Evolutionary conservation across 2,888 invertebrate genomes (phyloP).

Genomic region (Caenorhabditis plicata): DNA sequence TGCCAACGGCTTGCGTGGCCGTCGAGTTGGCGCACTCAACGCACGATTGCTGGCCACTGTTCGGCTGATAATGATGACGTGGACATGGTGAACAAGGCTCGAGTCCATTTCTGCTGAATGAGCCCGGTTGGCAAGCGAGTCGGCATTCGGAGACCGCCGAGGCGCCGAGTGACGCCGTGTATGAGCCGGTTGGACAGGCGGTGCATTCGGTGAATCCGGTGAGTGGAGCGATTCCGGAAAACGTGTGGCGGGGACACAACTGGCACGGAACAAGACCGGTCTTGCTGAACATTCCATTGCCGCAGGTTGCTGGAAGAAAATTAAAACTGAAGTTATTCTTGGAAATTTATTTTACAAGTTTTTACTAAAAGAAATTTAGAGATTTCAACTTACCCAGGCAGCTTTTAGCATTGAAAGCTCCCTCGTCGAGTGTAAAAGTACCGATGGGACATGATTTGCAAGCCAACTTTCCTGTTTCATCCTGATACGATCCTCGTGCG

Average conservation of each 20-base stretch:
- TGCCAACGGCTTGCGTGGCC: conserved; percentile 80
- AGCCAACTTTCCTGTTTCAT: conserved; percentile 73
- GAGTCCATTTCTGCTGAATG: conserved; percentile 73
- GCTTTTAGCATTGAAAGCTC: conserved; percentile 71
- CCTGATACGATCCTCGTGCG: conserved; percentile 82
- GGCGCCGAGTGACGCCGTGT: conserved; percentile 67
- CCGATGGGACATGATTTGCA: conserved; percentile 91
- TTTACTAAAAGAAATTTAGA: conserved; percentile 28
- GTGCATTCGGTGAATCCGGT: conserved; percentile 72
- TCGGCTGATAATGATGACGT: conserved; percentile 84
- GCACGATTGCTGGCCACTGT: conserved; percentile 77
- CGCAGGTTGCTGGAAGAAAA: conserved; percentile 91
- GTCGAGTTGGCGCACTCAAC: conserved; percentile 87
- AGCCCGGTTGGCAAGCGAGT: conserved; percentile 84
- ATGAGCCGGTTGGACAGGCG: conserved; percentile 74
- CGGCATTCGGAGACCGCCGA: conserved; percentile 67
- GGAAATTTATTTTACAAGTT: not conserved
- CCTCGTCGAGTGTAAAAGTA: conserved; percentile 80
- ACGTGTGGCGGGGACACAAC: conserved; percentile 90
- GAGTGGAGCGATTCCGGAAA: conserved; percentile 66
- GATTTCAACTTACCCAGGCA: no score
- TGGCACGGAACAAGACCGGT: conserved; percentile 91
- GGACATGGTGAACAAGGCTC: conserved; percentile 92
- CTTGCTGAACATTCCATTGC: conserved; percentile 91
- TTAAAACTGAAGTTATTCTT: conserved; percentile 24